Base-by-base conservation (phyloP, 1,140 invertebrate species). In the Globodera rostochiensis region DNA sequence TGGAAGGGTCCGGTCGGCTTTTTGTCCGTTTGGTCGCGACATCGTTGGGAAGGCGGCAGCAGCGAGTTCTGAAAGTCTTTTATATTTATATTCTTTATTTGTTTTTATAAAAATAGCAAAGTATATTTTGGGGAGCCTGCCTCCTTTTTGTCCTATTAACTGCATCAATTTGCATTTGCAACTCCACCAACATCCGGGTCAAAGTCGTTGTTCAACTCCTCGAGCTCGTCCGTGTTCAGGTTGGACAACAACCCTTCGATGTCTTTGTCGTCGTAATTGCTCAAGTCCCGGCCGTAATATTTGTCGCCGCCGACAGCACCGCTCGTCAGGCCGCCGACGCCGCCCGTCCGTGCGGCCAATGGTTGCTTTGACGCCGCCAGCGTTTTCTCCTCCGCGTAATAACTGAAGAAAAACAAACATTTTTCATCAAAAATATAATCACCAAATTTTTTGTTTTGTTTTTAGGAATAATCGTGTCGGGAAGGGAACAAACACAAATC, bases 191-290 rank as follows among this genome's bases (percentile, higher is more conserved):
- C 96, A 93, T 99, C 97, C 85, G 97, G 97, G 92, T 99, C 97
- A 82, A 98, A 96, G 93, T 99, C 97, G 92, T 95, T 96, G 86
- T 96, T 96, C 81, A 99, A 92, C 91, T 98, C 95, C 87, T 96
- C 96, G 74, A 99, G 93, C 92, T 99, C 97, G 90, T 98, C 97
- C 19, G 94, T 93, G 79, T 96, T 94, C 71, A 99, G 92, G 89
- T 98, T 95, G 64, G 94, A 92, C 84, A 99, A 91, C n/a, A 99
- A 92, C 86, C 96, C 95, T 90, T 99, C 97, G 80, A 99, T 94
- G 91, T 99, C 96, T 87, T 97, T 93, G 90, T 97, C 95, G 89
- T 97, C 95, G 90, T 96, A 97, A 85, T 94, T 94, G 85, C 94
- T 95, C 84, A 97, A 91, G 91, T 98, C 95, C 91, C 95, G 95